Evolutionary conservation across 2,113 vertebrate genomes (phyloP), one percentile per base, ranked within the genome.

Genomic region (Pionites leucogaster): DNA sequence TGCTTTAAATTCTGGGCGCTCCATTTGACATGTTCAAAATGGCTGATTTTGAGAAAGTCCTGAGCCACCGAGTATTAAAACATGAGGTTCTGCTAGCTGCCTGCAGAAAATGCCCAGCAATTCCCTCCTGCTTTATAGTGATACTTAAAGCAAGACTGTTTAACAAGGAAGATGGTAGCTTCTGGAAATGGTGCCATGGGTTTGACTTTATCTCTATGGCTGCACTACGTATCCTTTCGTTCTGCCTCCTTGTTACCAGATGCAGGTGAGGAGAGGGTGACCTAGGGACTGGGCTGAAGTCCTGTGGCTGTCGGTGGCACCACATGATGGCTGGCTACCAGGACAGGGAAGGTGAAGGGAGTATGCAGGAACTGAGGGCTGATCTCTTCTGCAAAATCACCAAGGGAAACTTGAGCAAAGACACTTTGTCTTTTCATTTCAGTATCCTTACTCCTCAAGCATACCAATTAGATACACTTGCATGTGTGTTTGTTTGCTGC

Each of bases 321-420:
- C 1, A 7, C 14, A 10, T 4, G 3, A 15, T 28, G 62, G 28
- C 18, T 1, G 0, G 8, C 9, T 49, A 33, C 64, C 39, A 23
- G 44, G 33, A n/a, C 47, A 55, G 39, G 29, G 22, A 59, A 68
- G 31, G 22, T 42, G 57, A 77, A 35, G 59, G 25, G 50, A 28
- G 5, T 28, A 41, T 63, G 35, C 28, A 29, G 37, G 57, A 63
- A 18, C 22, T 5, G 8, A 18, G 22, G 20, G 28, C 25, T 53
- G 24, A 29, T 71, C 33, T 31, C 29, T 71, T 53, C 68, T 49
- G 27, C 24, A 39, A 44, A 63, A 24, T 35, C 76, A 46, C 55
- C 0, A 0, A 23, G 27, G 39, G 9, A 0, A 11, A 59, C 24
- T 67, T 2, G 1, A 14, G 9, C 52, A 53, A 85, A 31, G 0